A percentile compares a stretch with the other conserved stretches of the same genome.
Conservation (phyloP, 1,140 invertebrate genomes). For the Aricia agestis region DNA sequence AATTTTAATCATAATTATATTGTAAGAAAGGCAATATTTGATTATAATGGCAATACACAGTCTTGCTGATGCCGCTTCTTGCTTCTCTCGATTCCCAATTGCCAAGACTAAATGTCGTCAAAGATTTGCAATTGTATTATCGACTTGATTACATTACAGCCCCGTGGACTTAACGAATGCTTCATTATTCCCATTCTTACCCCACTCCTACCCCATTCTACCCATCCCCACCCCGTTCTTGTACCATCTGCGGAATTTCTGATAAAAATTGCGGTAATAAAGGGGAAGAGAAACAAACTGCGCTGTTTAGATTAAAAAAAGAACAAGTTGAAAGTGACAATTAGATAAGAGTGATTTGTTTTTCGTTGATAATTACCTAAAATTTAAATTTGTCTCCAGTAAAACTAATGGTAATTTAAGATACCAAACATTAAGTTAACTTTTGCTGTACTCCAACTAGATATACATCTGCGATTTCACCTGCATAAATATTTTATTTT, state of each 20-base stretch:
- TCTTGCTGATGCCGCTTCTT: no score
- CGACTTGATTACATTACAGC: not conserved
- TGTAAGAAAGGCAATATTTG: no score
- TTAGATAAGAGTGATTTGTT: not conserved
- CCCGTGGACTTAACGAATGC: not conserved
- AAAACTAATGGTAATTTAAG: no score
- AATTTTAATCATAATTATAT: no score
- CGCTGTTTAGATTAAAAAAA: conserved; percentile 1
- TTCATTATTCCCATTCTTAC: not conserved
- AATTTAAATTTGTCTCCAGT: no score
- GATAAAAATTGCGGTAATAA: conserved; percentile 1
- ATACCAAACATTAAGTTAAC: no score
- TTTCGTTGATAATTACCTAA: no score
- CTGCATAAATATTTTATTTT: no score
- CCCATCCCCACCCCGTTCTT: not conserved
- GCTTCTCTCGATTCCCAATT: not conserved
- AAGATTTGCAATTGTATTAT: not conserved
- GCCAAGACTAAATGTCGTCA: not conserved
- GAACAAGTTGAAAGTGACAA: not conserved
- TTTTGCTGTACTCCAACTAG: no score
- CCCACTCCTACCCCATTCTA: not conserved
- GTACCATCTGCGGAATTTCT: not conserved
- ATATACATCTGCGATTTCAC: no score
- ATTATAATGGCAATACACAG: no score
- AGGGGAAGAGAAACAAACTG: not conserved